Conservation (phyloP, 2,888 invertebrate species). For the Lepetodrilus schrolli region DNA sequence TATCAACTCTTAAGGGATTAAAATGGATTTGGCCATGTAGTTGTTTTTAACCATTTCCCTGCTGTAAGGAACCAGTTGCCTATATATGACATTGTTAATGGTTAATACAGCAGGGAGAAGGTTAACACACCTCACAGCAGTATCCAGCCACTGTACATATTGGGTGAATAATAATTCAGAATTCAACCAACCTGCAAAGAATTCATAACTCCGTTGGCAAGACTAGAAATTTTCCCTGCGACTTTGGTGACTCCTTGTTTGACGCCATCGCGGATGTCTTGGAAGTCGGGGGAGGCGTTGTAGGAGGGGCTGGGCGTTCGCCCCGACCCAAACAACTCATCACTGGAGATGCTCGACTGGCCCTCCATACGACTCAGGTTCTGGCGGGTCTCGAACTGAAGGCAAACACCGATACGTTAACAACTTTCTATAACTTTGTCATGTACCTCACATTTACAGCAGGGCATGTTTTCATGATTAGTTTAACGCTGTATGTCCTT, state of each 20-base stretch:
- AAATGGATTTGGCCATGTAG: too few relatives aligned
- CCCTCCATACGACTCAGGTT: constrained; percentile 90
- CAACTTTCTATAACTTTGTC: not conserved
- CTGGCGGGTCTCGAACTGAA: constrained; percentile 75
- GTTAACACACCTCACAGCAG: too few relatives aligned
- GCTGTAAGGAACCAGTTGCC: too few relatives aligned
- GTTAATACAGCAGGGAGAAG: too few relatives aligned
- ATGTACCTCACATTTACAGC: too few relatives aligned
- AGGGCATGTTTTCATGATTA: too few relatives aligned
- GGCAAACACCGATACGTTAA: constrained; percentile 4
- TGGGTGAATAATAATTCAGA: too few relatives aligned
- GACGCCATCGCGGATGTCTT: constrained; percentile 97
- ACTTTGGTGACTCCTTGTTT: constrained; percentile 97
- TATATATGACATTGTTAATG: too few relatives aligned
- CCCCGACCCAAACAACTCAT: constrained; percentile 88
- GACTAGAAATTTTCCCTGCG: constrained; percentile 94
- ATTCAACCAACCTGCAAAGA: constrained; percentile 89
- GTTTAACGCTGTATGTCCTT: too few relatives aligned
- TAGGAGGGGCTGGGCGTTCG: constrained; percentile 44
- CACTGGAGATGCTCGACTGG: constrained; percentile 94
- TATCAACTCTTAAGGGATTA: too few relatives aligned
- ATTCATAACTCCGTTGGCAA: constrained; percentile 95
- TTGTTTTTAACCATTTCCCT: too few relatives aligned
- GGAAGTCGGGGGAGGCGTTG: constrained; percentile 82
- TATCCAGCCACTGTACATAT: too few relatives aligned